phyloP scores from a whole-genome alignment of 2,113 vertebrate species.

The Psittacus erithacus region DNA sequence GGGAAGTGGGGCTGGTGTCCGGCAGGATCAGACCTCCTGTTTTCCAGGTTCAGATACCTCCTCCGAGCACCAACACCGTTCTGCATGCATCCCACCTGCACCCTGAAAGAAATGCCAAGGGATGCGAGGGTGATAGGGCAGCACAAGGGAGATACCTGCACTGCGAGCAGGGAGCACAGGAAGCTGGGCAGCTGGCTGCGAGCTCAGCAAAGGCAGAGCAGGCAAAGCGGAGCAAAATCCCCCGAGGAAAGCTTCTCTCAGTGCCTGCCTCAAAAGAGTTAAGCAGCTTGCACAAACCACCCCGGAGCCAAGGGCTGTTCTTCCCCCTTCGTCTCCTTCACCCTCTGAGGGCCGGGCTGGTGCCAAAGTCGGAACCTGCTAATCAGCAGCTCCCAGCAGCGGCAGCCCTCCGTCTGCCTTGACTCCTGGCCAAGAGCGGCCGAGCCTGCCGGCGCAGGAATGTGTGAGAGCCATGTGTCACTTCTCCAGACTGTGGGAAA shows the following conservation, averaged over 20 bases:
- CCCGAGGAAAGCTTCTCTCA: not conserved
- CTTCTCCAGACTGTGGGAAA: conserved; percentile 99
- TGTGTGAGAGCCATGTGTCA: conserved; percentile 98
- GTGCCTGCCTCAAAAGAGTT: not conserved
- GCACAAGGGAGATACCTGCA: rapidly evolving
- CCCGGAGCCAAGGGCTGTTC: not conserved
- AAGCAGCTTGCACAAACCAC: not conserved
- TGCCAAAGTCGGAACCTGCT: conserved; percentile 85
- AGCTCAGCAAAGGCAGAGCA: not conserved
- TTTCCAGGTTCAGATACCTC: not conserved
- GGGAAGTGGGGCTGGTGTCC: not conserved
- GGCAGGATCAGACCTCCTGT: not conserved
- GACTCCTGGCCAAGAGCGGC: conserved; percentile 78
- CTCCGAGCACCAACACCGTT: rapidly evolving
- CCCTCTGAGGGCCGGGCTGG: conserved; percentile 57
- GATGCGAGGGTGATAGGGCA: not conserved
- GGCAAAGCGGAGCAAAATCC: not conserved
- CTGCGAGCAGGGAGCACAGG: not conserved
- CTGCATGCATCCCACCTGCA: not conserved
- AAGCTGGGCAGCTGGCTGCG: rapidly evolving
- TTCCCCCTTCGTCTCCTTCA: conserved; percentile 67
- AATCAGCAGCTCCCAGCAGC: conserved; percentile 71
- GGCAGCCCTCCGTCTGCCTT: conserved; percentile 69
- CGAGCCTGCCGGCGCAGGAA: conserved; percentile 89
- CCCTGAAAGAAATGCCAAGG: rapidly evolving